Conservation (phyloP, 2,797 vertebrate genomes). For the Erpetoichthys calabaricus region DNA sequence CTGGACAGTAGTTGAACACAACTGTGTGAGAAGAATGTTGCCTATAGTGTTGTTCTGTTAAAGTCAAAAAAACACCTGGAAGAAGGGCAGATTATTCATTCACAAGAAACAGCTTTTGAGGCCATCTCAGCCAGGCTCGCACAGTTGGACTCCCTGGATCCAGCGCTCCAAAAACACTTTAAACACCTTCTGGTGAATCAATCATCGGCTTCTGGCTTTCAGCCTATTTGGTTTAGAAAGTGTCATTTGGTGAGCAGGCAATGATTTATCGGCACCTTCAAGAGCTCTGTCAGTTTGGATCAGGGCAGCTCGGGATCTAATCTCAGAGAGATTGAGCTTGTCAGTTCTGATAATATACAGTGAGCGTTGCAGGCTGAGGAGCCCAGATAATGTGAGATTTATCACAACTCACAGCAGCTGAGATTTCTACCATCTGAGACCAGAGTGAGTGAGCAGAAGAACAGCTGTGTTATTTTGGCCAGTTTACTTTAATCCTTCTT, state of each 20-base stretch:
- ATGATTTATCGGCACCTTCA: conserved; percentile 32
- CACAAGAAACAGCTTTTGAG: no score
- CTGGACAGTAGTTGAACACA: no score
- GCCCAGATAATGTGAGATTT: conserved; percentile 50
- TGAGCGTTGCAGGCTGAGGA: conserved; percentile 44
- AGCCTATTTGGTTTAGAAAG: conserved; percentile 27
- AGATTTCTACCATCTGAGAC: conserved; percentile 40
- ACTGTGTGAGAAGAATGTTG: no score
- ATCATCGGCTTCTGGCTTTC: not conserved
- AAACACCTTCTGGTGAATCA: no score
- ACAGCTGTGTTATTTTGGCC: conserved; percentile 25
- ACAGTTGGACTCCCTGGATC: no score
- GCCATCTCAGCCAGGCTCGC: no score
- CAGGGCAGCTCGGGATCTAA: conserved; percentile 40
- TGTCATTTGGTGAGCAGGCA: conserved; percentile 27
- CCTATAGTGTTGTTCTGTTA: no score
- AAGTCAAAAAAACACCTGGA: no score
- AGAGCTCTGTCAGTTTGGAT: conserved; percentile 29
- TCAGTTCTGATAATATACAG: conserved; percentile 43
- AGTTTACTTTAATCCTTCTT: conserved; percentile 36
- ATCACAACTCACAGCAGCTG: conserved; percentile 36
- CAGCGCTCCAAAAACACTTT: no score
- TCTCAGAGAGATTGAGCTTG: conserved; percentile 48
- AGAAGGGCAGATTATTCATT: no score
- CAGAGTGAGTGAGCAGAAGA: conserved; percentile 31